phyloP scores from a whole-genome alignment of 2,888 invertebrate genomes.

The Nebria brevicollis region DNA sequence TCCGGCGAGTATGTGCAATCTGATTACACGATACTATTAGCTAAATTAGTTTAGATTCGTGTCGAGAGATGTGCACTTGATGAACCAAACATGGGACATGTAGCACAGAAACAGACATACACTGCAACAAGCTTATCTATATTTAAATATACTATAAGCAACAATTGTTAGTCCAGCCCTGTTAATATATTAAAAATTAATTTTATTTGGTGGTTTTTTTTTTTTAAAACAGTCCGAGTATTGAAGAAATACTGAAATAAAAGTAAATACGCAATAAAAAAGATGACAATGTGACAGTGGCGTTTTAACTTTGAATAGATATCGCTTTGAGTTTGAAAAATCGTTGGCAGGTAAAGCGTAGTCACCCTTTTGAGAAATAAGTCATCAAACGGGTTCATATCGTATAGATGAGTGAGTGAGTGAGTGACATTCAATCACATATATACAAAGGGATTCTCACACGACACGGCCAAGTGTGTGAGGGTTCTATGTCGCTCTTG shows the following conservation, averaged over 20 bases:
- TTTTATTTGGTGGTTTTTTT: too few relatives aligned
- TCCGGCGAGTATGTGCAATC: background rate
- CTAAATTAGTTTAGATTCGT: background rate
- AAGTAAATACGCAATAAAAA: background rate
- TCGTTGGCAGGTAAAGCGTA: background rate
- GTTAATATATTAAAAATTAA: too few relatives aligned
- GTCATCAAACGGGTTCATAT: constrained; percentile 2
- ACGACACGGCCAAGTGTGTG: background rate
- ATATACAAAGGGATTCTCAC: background rate
- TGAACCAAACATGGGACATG: background rate
- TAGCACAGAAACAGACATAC: background rate
- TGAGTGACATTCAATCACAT: background rate
- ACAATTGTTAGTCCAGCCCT: background rate
- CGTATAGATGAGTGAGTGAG: constrained; percentile 3
- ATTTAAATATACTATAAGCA: background rate
- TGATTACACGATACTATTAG: background rate
- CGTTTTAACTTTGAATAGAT: background rate
- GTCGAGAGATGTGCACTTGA: background rate
- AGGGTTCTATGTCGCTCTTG: constrained; percentile 6
- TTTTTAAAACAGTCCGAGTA: too few relatives aligned
- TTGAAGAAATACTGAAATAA: too few relatives aligned
- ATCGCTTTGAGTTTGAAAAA: background rate
- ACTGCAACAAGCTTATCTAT: background rate
- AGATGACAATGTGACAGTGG: background rate
- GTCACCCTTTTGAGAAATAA: background rate